Evolutionary conservation across 2,797 vertebrate genomes (phyloP).

Genomic region (Malacoraja senta): DNA sequence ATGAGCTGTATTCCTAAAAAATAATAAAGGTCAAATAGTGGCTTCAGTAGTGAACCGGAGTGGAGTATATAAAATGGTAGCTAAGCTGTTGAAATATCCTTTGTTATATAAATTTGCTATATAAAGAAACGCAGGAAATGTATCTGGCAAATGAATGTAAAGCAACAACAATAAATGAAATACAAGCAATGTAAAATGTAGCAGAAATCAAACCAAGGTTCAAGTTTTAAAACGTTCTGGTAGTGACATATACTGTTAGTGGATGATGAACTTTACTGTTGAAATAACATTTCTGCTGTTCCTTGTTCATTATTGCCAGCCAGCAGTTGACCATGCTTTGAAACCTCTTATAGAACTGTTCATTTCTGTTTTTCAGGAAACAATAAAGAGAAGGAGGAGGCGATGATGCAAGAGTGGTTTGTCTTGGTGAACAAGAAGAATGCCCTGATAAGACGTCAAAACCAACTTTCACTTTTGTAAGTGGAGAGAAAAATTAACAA

Average conservation of each 20-base stretch:
- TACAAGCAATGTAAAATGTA: neutral
- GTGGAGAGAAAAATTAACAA: constrained; percentile 47
- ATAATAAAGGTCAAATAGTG: neutral
- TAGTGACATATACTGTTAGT: neutral
- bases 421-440: constrained; percentile 99
- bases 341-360: neutral
- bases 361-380: constrained; percentile 63
- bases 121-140: neutral
- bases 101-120: neutral
- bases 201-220: neutral
- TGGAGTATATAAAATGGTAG: neutral
- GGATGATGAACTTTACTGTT: neutral
- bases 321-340: neutral
- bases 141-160: neutral
- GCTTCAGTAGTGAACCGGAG: neutral
- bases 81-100: neutral
- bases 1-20: neutral
- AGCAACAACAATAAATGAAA: neutral
- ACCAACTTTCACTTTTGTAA: constrained; percentile 94
- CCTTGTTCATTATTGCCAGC: neutral
- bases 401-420: constrained; percentile 99
- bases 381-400: constrained; percentile 94
- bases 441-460: constrained; percentile 90
- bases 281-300: neutral
- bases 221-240: neutral